Percentiles rank a stretch among this genome's conserved stretches.
phyloP scores from a whole-genome alignment of 2,797 vertebrate species.

The Pangasius larnaudii region DNA sequence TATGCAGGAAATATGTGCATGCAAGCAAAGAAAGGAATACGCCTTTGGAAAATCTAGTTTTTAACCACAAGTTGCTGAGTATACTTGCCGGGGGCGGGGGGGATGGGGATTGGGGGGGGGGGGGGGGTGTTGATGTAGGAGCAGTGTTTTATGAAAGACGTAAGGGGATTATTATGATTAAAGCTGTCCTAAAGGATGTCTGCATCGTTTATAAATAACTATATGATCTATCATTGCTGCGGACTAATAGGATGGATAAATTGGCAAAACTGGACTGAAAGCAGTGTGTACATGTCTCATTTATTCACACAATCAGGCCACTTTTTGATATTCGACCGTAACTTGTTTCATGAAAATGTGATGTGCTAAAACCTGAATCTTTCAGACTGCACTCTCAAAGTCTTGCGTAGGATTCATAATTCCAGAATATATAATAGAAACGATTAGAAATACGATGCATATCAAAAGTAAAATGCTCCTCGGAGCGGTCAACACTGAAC shows the following conservation, averaged over 20 bases:
- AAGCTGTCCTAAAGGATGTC: slow-evolving; percentile 12
- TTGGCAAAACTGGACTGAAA: background rate
- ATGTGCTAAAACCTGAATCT: slow-evolving; percentile 32
- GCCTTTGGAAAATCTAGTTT: slow-evolving; percentile 62
- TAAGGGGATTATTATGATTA: background rate
- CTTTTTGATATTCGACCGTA: background rate
- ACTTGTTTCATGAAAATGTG: background rate
- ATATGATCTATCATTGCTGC: background rate
- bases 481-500: slow-evolving; percentile 21
- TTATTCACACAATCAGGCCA: background rate
- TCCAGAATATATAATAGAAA: background rate
- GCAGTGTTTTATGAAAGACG: background rate
- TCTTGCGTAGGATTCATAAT: background rate
- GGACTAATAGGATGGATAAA: background rate
- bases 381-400: background rate
- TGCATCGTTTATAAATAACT: slow-evolving; percentile 13
- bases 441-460: slow-evolving; percentile 30
- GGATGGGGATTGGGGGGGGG: background rate
- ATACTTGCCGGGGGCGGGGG: background rate
- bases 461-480: slow-evolving; percentile 41
- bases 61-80: slow-evolving; percentile 12
- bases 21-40: slow-evolving; percentile 67
- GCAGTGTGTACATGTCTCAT: background rate
- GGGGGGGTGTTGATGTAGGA: background rate
- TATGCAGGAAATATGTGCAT: slow-evolving; percentile 51